Evolutionary conservation across 2,888 invertebrate genomes (phyloP).

Genomic region (Myopa testacea): DNA sequence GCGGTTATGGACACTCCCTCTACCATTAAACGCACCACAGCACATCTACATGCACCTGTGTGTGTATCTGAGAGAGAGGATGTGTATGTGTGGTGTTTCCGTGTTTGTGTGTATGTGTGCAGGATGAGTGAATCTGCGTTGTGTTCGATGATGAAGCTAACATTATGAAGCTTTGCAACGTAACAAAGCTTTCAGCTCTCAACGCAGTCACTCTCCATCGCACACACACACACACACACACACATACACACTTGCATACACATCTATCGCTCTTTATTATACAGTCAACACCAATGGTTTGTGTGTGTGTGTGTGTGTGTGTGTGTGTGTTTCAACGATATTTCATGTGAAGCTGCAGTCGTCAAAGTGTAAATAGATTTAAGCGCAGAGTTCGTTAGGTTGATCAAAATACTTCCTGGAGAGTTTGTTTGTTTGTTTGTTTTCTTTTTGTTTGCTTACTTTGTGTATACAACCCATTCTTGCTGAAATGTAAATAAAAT

Average conservation of each 20-base stretch:
- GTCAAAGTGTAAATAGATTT: slow-evolving; percentile 11
- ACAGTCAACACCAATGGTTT: not conserved
- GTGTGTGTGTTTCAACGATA: not conserved
- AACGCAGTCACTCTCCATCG: not conserved
- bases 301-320: not conserved
- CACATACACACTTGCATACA: not conserved
- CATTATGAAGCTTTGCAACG: too few relatives aligned
- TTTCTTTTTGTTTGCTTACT: slow-evolving; percentile 41
- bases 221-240: not conserved
- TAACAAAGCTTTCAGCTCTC: not conserved
- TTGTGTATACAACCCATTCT: slow-evolving; percentile 33
- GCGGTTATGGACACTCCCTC: slow-evolving; percentile 54
- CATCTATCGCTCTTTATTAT: not conserved
- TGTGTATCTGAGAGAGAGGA: not conserved
- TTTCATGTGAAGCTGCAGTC: slow-evolving; percentile 7
- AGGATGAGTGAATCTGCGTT: not conserved
- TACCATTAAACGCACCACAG: slow-evolving; percentile 53
- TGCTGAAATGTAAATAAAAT: slow-evolving; percentile 18
- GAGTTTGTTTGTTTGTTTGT: slow-evolving; percentile 8
- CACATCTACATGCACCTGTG: not conserved
- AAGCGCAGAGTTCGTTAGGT: slow-evolving; percentile 3
- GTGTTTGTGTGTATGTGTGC: not conserved
- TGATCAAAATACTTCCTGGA: slow-evolving; percentile 4
- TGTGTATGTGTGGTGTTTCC: not conserved
- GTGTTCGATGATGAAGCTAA: too few relatives aligned